Evolutionary conservation across 2,888 invertebrate genomes (phyloP), one percentile per base, ranked within the genome.

Genomic region (Epinotia ramella): DNA sequence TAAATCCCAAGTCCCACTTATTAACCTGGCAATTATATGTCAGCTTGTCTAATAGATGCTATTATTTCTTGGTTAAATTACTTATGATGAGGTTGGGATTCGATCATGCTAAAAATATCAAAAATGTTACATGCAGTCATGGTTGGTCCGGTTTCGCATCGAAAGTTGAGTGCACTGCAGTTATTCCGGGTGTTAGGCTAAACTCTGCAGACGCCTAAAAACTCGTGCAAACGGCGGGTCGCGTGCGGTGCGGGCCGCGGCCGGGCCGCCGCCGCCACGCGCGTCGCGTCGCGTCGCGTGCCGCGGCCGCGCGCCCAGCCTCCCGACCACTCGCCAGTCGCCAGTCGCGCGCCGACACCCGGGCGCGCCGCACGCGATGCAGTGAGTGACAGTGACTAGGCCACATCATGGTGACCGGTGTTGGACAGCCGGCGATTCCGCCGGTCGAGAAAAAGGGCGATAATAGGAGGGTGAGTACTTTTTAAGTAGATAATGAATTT

Each of bases 361-460:
- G 79, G 80, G 79, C 85, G 82, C 81, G 84, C 71, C 80, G 82
- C 82, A 86, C 87, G 73, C 65, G 69, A 77, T 78, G 75, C 73
- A 68, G 79, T 78, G 81, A 78, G 77, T 67, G 77, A 78, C 77
- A 79, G 73, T 77, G 73, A 77, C 59, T 77, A 78, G 77, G 16
- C 49, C 46, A 83, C 83, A 88, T 76, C 84, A 93, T 94, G 94
- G 94, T 94, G 89, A 94, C 93, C 77, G 92, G 92, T 79, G 86
- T 89, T 63, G 89, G 88, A 76, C 75, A 75, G 69, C 84, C 90
- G 67, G 84, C 82, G 63, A 82, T 77, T 78, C 82, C 80, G 79
- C 79, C 65, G 64, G 91, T 53, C 5, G 91, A 92, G 81, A 92
- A 92, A 81, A 80, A 88, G 20, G 87, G 89, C 73, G 94, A 94